Conservation (phyloP, 2,797 vertebrate species). For the Brachymystax lenok region DNA sequence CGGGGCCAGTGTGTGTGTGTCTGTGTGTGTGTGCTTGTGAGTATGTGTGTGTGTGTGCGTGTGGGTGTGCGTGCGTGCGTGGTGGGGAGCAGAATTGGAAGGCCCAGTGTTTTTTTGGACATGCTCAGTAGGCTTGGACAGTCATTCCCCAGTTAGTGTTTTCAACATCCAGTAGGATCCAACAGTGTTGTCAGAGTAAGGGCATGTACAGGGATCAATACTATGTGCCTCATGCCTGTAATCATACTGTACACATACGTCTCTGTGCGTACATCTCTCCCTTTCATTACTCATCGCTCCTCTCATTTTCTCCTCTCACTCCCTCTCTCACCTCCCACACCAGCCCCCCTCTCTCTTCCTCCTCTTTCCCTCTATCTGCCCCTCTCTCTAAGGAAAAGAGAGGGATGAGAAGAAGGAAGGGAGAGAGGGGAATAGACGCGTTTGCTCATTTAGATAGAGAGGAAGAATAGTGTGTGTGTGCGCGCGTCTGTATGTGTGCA, state of each 20-base stretch:
- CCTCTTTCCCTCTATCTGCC: neutral
- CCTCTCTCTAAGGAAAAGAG: constrained; percentile 4
- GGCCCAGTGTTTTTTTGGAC: constrained; percentile 38
- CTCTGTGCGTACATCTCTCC: too few species aligned
- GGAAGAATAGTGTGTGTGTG: constrained; percentile 13
- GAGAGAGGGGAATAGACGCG: neutral
- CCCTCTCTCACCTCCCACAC: neutral
- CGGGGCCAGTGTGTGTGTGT: neutral
- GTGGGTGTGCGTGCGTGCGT: constrained; percentile 8
- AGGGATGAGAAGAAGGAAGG: constrained; percentile 23
- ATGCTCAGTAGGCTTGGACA: constrained; percentile 42
- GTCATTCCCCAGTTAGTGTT: constrained; percentile 28
- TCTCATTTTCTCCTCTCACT: neutral
- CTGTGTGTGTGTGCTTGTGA: constrained; percentile 12
- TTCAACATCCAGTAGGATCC: neutral
- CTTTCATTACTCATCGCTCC: neutral
- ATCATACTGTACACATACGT: too few species aligned
- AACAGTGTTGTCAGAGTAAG: neutral
- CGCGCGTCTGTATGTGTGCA: neutral
- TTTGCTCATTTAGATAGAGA: neutral
- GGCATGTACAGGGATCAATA: too few species aligned
- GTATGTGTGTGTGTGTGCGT: constrained; percentile 37
- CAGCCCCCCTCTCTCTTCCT: neutral
- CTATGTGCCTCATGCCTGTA: too few species aligned
- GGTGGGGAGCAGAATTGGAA: constrained; percentile 28